Evolutionary conservation across 2,888 invertebrate genomes (phyloP).

Genomic region (Chaitophorus viminalis): DNA sequence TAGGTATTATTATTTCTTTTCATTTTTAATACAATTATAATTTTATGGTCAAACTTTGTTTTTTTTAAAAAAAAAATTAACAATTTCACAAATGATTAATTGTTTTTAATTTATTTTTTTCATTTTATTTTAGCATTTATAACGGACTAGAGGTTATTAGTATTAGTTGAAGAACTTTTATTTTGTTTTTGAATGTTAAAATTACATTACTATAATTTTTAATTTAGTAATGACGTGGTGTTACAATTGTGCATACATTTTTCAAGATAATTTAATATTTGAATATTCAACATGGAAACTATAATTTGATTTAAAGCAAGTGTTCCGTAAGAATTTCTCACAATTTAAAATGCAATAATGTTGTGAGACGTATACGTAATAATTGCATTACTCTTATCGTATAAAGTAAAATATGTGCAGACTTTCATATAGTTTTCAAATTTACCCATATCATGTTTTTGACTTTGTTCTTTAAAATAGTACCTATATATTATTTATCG

Average conservation of each 20-base stretch:
- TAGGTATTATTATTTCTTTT: too few species aligned
- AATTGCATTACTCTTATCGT: background rate
- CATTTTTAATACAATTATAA: too few species aligned
- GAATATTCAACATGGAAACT: background rate
- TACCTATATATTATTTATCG: background rate
- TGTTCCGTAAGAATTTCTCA: background rate
- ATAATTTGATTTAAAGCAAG: background rate
- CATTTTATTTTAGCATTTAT: too few species aligned
- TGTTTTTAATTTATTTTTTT: too few species aligned
- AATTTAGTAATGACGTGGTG: background rate
- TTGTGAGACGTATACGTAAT: background rate
- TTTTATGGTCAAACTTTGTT: too few species aligned
- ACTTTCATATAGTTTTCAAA: background rate
- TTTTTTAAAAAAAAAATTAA: too few species aligned
- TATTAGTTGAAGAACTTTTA: background rate
- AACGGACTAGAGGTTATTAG: background rate
- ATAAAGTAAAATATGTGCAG: background rate
- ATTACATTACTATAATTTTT: background rate
- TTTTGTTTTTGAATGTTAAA: background rate
- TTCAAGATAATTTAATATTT: background rate
- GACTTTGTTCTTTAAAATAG: background rate
- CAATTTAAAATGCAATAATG: background rate
- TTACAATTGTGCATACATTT: background rate
- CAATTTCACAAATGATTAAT: too few species aligned
- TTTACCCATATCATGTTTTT: slow-evolving; percentile 12